These are phyloP conservation scores for Mesaphorura yosii DNA, from an alignment of 1,140 invertebrate genomes.

Conservation along the genomic window DNA sequence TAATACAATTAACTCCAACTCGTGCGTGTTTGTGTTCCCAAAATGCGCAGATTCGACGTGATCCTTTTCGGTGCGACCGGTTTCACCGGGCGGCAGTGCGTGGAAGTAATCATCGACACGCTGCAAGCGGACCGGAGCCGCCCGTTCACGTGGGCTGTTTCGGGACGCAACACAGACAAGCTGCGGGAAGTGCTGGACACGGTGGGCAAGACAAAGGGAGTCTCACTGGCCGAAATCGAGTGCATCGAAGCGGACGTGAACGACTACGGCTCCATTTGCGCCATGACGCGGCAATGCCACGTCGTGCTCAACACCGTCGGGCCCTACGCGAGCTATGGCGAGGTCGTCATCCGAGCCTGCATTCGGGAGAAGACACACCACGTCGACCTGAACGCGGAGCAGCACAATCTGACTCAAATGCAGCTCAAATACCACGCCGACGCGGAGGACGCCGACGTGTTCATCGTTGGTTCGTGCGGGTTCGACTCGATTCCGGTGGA, in stretches of 20 bases:
- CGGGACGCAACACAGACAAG: slow-evolving; percentile 59
- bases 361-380: slow-evolving; percentile 68
- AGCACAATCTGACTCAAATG: slow-evolving; percentile 72
- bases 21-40: no score
- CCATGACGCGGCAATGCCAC: slow-evolving; percentile 61
- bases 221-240: slow-evolving; percentile 48
- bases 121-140: background rate
- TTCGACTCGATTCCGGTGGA: slow-evolving; percentile 79
- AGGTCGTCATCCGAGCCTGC: slow-evolving; percentile 81
- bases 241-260: slow-evolving; percentile 65
- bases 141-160: slow-evolving; percentile 53
- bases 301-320: slow-evolving; percentile 78
- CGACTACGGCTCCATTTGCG: slow-evolving; percentile 54
- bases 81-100: slow-evolving; percentile 68
- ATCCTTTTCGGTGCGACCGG: slow-evolving; percentile 73
- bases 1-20: no score
- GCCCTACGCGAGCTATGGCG: slow-evolving; percentile 78
- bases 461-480: slow-evolving; percentile 78
- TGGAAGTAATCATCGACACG: slow-evolving; percentile 45
- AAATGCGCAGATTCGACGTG: slow-evolving; percentile 42
- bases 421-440: slow-evolving; percentile 63
- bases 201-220: slow-evolving; percentile 41
- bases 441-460: slow-evolving; percentile 65
- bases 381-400: slow-evolving; percentile 56
- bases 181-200: slow-evolving; percentile 53